phyloP scores from a whole-genome alignment of 1,140 invertebrate species.

The Lordiphosa collinella region DNA sequence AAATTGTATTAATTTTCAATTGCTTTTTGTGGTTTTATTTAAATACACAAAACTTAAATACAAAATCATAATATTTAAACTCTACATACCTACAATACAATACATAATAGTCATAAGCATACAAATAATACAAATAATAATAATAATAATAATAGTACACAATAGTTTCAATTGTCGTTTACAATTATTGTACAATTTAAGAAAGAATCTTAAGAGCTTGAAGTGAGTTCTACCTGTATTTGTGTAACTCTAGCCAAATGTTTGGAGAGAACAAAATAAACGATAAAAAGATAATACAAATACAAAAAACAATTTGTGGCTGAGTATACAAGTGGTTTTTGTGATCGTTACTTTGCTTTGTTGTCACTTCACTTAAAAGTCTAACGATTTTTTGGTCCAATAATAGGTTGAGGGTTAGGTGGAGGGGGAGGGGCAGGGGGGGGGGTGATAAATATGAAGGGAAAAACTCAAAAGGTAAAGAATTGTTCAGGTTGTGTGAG shows the following conservation, averaged over 20 bases:
- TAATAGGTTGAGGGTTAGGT: conserved; percentile 59
- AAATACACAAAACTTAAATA: conserved; percentile 76
- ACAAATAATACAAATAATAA: conserved; percentile 53
- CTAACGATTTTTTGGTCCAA: conserved; percentile 79
- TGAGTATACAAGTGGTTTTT: conserved; percentile 65
- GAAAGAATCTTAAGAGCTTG: conserved; percentile 29
- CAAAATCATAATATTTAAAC: conserved; percentile 72
- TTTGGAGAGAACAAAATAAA: conserved; percentile 33
- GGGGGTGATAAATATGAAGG: conserved; percentile 21
- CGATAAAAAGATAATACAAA: conserved; percentile 62
- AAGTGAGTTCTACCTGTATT: conserved; percentile 31
- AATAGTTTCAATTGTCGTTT: conserved; percentile 64
- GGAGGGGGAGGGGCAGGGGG: conserved; percentile 8
- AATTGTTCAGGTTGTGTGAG: conserved; percentile 37
- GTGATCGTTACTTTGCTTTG: conserved; percentile 41
- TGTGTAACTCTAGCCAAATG: conserved; percentile 58
- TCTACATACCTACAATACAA: conserved; percentile 79
- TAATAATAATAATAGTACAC: conserved; percentile 76
- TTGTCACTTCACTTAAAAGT: conserved; percentile 66
- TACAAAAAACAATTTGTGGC: conserved; percentile 56
- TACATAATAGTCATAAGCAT: conserved; percentile 73
- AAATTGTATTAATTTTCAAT: conserved; percentile 56
- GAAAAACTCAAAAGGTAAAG: conserved; percentile 19
- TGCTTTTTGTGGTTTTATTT: conserved; percentile 68
- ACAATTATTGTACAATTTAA: conserved; percentile 69